Conservation (phyloP, 2,888 invertebrate genomes). For the Sturmia bella region DNA sequence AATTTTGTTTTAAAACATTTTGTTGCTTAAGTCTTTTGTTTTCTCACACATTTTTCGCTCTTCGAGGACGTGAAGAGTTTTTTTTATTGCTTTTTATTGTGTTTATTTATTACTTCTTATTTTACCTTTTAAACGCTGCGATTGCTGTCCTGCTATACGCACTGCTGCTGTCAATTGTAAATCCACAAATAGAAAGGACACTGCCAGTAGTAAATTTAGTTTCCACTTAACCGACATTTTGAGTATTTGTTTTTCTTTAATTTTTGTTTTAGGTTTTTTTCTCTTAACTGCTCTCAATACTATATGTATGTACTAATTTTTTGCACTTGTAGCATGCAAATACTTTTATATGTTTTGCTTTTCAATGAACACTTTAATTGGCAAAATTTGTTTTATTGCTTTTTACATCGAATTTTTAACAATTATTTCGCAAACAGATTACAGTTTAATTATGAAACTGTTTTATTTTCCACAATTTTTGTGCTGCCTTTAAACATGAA, state of each 20-base stretch:
- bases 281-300: neutral
- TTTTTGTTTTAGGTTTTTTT: conserved; percentile 19
- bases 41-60: neutral
- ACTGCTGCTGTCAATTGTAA: conserved; percentile 78
- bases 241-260: conserved; percentile 50
- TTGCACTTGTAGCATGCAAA: neutral
- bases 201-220: conserved; percentile 75
- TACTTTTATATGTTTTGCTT: conserved; percentile 1
- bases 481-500: conserved; percentile 3
- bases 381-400: conserved; percentile 31
- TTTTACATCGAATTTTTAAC: conserved; percentile 33
- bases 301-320: neutral
- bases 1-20: conserved; percentile 15
- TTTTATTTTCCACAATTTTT: conserved; percentile 25
- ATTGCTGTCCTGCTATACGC: conserved; percentile 83
- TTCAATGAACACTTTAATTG: conserved; percentile 25
- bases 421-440: conserved; percentile 57
- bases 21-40: conserved; percentile 55
- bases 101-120: conserved; percentile 4
- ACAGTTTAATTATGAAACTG: conserved; percentile 53
- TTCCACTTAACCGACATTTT: conserved; percentile 79
- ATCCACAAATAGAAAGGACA: conserved; percentile 75
- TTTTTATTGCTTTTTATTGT: neutral
- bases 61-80: neutral
- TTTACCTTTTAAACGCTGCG: conserved; percentile 84